Base-by-base conservation (phyloP, 2,888 invertebrate genomes). In the Synanthedon formicaeformis region DNA sequence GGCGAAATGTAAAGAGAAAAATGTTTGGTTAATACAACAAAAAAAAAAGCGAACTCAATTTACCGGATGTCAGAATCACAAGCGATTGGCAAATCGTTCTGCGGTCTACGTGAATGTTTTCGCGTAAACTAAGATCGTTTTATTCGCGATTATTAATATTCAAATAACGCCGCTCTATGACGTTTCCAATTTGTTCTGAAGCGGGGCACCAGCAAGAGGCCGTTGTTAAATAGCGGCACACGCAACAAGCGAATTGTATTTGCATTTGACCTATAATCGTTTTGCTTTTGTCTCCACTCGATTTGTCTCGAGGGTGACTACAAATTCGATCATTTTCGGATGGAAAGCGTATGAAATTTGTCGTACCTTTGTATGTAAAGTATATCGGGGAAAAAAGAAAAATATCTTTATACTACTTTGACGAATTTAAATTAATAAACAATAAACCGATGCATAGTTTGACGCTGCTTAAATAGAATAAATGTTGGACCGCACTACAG, bases 251-350 rank as follows among this genome's bases (percentile, higher is more conserved):
- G 71, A 75, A 75, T 74, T 73, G 67, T 77, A 83, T 81, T 83
- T 81, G 75, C 81, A 84, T 82, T 77, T 81, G 80, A 82, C 82
- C 81, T 73, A 75, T 72, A 77, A 81, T 71, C 71, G 66, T 59
- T 63, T 70, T 61, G 62, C 73, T 74, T 73, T 73, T 74, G 73
- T 73, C 50, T 50, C 50, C 51, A 51, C 52, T 16, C 34, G 34
- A 34, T 34, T 34, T 34, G 34, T 34, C 34, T 23, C 40, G 54
- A 45, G 45, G 45, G 45, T 48, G 56, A 56, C 54, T 53, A 62
- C 59, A 60, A 60, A 10, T 62, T 54, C 56, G 56, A 53, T 58
- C 61, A 56, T 58, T 55, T 61, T 61, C 51, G 53, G 55, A 57
- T 57, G 52, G 57, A 58, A 52, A 52, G 53, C 50, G 45, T 45